Base-by-base conservation (phyloP, 2,113 vertebrate genomes). In the Gila orcuttii region DNA sequence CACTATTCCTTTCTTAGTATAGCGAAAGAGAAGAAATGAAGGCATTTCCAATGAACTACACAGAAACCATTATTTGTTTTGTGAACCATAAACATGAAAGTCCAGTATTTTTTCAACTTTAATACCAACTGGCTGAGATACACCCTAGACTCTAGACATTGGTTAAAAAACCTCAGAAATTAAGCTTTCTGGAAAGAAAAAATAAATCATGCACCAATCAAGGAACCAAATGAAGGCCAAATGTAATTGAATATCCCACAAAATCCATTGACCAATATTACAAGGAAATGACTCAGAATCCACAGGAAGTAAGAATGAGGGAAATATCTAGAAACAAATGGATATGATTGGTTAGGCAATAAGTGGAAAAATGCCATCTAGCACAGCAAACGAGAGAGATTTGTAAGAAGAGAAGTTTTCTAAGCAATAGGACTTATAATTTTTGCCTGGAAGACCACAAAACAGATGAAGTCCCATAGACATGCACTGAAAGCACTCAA, bases 201-300 rank as follows among this genome's bases (percentile, higher is more conserved):
- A 28, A 9, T 23, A 21, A 21, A 21, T 10, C 9, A 39, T 5
- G 25, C 25, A 10, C 25, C 45, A 76, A 28, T 31, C 23, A 52
- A 76, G 19, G 36, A 12, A 28, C 45, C 2, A 77, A 52, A 55
- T 21, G 25, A 75, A 17, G n/a, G 45, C 45, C 45, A 52, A 2
- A 19, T 77, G 47, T 55, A 4, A 33, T 9, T 55, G 47, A 25
- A 31, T 52, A 55, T 77, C 21, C 4, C 64, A 25, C 13, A 2
- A 25, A 74, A 3, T 74, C 73, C 25, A 52, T 47, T 77, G 25
- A 77, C 74, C 74, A 77, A 52, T 25, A 52, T 52, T 31, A n/a
- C 13, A 12, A 75, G 73, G 15, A 47, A 76, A 76, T 17, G 4
- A 75, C 45, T 45, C 19, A 73, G 3, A 23, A 39, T 21, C 39